These are phyloP conservation scores for Callaeas wilsoni DNA, from an alignment of 2,113 vertebrate genomes.

Conservation along the genomic window DNA sequence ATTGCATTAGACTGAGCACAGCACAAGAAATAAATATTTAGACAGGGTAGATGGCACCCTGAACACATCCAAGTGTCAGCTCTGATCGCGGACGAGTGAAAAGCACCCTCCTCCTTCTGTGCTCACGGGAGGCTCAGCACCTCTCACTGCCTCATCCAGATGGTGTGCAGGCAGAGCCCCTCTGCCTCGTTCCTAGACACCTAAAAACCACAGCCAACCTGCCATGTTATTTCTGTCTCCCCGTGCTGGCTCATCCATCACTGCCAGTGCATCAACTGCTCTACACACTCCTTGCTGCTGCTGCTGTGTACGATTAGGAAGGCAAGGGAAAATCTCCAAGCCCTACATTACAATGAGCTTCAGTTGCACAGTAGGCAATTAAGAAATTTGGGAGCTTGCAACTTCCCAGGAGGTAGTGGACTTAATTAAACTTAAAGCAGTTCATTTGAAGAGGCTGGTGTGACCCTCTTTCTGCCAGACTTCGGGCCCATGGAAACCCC, in stretches of 20 bases:
- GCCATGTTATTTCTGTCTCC: conserved; percentile 44
- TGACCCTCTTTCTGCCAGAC: conserved; percentile 12
- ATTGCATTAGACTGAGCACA: conserved; percentile 71
- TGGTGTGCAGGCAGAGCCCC: conserved; percentile 37
- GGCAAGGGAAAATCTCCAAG: neutral
- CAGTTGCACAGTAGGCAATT: conserved; percentile 37
- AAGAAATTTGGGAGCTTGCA: conserved; percentile 45
- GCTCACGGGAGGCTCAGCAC: conserved; percentile 37
- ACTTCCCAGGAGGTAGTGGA: conserved; percentile 52
- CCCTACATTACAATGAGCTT: neutral
- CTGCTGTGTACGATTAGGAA: neutral
- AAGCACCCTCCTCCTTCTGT: conserved; percentile 43
- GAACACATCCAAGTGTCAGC: conserved; percentile 71
- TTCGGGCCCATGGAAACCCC: conserved; percentile 33
- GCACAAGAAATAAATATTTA: conserved; percentile 79
- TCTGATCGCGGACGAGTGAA: conserved; percentile 64
- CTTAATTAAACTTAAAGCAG: conserved; percentile 57
- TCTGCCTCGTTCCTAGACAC: conserved; percentile 54
- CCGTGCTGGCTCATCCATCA: conserved; percentile 62
- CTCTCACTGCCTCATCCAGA: conserved; percentile 63
- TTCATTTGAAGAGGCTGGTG: conserved; percentile 31
- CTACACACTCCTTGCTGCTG: neutral
- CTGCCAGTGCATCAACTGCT: conserved; percentile 56
- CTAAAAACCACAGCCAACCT: conserved; percentile 31
- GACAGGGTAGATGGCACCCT: conserved; percentile 72